Percentiles rank a stretch among this genome's conserved stretches.
phyloP scores from a whole-genome alignment of 2,888 invertebrate genomes.

The Eugnorisma glareosa region DNA sequence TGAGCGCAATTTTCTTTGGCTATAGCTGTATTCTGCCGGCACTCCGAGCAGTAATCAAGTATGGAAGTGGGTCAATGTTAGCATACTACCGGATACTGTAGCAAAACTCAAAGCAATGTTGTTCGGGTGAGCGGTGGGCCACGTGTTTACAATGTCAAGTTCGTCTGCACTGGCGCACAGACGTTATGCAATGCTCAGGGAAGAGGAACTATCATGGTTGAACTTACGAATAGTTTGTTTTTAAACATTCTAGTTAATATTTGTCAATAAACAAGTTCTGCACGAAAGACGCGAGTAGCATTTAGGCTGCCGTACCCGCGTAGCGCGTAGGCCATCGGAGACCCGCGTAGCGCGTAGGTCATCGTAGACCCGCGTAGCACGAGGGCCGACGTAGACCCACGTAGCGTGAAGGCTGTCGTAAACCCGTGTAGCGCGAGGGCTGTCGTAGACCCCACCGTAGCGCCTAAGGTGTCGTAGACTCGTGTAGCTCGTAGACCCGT shows the following conservation, averaged over 20 bases:
- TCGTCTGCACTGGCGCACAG: not conserved
- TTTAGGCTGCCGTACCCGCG: not conserved
- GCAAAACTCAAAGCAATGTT: not conserved
- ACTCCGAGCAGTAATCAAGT: not conserved
- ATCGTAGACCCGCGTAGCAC: not conserved
- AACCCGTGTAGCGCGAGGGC: not conserved
- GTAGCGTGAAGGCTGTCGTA: not conserved
- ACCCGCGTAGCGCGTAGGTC: not conserved
- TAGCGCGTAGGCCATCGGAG: not conserved
- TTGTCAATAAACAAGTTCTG: not conserved
- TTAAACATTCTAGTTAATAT: not conserved
- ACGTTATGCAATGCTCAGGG: not conserved
- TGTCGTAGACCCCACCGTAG: too few species aligned
- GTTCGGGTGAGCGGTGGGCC: too few species aligned
- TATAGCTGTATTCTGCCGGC: not conserved
- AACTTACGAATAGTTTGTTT: not conserved
- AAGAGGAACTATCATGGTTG: not conserved
- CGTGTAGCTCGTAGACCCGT: not conserved
- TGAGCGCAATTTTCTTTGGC: not conserved
- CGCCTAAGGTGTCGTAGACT: not conserved
- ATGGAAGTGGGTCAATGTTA: not conserved
- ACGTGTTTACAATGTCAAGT: not conserved
- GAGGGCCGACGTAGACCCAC: not conserved
- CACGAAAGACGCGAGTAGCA: not conserved
- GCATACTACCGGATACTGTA: not conserved